Conservation (phyloP, 2,797 vertebrate species). For the Bovichtus variegatus region DNA sequence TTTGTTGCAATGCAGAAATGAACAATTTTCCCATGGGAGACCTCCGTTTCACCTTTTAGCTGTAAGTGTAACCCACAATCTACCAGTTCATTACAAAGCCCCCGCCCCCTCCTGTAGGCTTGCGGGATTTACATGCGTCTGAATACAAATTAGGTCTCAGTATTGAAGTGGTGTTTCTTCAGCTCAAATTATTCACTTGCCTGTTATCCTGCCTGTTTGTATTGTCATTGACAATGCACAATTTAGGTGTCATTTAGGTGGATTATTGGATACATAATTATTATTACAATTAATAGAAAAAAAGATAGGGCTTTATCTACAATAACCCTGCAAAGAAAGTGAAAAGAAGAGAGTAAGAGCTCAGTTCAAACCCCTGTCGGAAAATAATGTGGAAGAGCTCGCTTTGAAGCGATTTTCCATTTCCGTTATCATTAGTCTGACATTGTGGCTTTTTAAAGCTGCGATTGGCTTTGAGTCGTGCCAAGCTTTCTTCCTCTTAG, state of each 20-base stretch:
- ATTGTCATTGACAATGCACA: constrained; percentile 24
- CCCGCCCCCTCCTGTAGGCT: constrained; percentile 22
- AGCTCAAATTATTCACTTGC: constrained; percentile 53
- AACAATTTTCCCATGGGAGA: constrained; percentile 63
- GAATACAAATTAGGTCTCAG: constrained; percentile 73
- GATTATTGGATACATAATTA: constrained; percentile 44
- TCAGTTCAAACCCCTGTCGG: background rate
- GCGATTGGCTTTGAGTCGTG: constrained; percentile 24
- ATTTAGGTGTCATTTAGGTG: constrained; percentile 36
- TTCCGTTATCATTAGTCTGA: constrained; percentile 40
- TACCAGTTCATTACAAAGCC: constrained; percentile 66
- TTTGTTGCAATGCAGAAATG: constrained; percentile 55
- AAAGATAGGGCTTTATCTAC: background rate
- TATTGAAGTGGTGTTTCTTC: constrained; percentile 51
- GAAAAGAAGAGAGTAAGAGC: background rate
- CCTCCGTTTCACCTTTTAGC: constrained; percentile 74
- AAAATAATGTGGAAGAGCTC: constrained; percentile 32
- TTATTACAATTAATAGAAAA: constrained; percentile 25
- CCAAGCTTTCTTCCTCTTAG: constrained; percentile 15
- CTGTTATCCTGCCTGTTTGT: constrained; percentile 56
- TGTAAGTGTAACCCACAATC: constrained; percentile 60
- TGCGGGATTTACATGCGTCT: constrained; percentile 74
- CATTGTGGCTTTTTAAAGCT: constrained; percentile 42
- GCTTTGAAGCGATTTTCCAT: constrained; percentile 39
- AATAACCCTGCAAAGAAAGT: background rate